These are phyloP conservation scores for Cyaniris semiargus DNA, from an alignment of 2,888 invertebrate genomes.

Conservation along the genomic window DNA sequence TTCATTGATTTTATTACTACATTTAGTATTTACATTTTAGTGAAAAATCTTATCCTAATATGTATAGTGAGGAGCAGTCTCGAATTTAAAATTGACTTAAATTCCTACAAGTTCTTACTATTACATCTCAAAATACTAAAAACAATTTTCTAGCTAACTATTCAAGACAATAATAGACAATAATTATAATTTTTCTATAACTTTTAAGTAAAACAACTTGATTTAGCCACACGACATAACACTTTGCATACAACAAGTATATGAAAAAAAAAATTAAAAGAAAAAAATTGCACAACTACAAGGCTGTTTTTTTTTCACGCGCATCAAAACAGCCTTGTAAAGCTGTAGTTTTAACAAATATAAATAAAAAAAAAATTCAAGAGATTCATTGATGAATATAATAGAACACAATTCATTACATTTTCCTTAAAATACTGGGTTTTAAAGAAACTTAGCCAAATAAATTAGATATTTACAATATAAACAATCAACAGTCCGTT, in stretches of 20 bases:
- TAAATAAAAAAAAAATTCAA: too few species aligned
- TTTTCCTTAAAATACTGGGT: not conserved
- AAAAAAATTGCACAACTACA: not conserved
- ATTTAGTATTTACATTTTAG: constrained; percentile 21
- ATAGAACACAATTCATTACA: not conserved
- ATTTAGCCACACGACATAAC: not conserved
- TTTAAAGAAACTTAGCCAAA: not conserved
- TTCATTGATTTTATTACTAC: not conserved
- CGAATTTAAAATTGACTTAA: constrained; percentile 25
- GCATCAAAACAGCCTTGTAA: too few species aligned
- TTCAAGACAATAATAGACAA: constrained; percentile 18
- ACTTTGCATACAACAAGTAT: not conserved
- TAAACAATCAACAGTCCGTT: not conserved
- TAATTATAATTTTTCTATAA: not conserved
- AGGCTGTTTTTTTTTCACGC: not conserved
- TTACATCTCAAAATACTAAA: not conserved
- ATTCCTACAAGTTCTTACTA: constrained; percentile 8
- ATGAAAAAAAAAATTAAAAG: not conserved
- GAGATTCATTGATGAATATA: too few species aligned
- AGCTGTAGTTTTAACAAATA: too few species aligned
- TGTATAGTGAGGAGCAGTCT: constrained; percentile 30
- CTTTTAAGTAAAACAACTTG: not conserved
- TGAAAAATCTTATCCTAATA: constrained; percentile 19
- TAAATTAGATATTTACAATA: constrained; percentile 21
- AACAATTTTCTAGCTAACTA: constrained; percentile 21